Evolutionary conservation across 2,113 vertebrate genomes (phyloP).

Genomic region (Struthidea cinerea): DNA sequence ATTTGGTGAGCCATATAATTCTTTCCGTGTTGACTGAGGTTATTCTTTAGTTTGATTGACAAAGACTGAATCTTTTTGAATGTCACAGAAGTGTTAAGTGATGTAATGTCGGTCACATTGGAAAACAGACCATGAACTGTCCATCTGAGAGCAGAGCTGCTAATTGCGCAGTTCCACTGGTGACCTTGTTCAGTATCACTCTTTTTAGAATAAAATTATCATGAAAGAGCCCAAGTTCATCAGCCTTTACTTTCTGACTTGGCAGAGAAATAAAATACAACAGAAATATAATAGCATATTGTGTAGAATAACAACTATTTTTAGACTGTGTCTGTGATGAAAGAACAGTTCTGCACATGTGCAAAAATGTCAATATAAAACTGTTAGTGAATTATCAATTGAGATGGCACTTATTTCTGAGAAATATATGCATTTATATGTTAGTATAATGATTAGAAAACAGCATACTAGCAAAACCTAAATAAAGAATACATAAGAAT

Average conservation of each 20-base stretch:
- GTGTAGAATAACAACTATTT: background rate
- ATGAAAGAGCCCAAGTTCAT: background rate
- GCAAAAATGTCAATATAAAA: background rate
- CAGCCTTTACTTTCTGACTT: background rate
- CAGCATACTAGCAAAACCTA: background rate
- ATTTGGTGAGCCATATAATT: background rate
- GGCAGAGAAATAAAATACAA: background rate
- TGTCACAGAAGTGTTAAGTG: background rate
- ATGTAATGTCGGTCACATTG: background rate
- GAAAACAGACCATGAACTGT: background rate
- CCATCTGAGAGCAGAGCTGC: background rate
- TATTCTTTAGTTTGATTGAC: background rate
- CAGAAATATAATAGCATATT: background rate
- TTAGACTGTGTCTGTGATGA: background rate
- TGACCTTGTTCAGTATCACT: background rate
- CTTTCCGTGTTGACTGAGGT: background rate
- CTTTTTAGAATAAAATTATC: background rate
- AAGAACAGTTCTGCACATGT: background rate
- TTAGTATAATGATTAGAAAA: background rate
- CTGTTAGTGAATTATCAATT: background rate
- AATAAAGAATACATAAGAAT: background rate
- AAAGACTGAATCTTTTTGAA: background rate
- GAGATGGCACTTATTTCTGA: background rate
- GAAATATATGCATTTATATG: background rate
- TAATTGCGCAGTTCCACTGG: background rate